Base-by-base conservation (phyloP, 2,888 invertebrate genomes). In the Tortricodes alternella region DNA sequence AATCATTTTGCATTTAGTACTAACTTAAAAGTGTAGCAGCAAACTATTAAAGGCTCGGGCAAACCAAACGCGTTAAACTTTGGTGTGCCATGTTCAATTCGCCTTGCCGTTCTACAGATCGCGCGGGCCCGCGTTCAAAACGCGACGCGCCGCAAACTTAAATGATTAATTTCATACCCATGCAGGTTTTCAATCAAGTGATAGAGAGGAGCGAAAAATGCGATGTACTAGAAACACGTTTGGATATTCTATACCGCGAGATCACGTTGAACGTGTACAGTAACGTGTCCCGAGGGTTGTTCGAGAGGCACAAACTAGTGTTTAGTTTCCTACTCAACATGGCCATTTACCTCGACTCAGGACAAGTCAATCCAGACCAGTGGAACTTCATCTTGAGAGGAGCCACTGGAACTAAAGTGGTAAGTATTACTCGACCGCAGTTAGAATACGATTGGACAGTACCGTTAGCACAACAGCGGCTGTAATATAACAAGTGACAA, bases 231-330 rank as follows among this genome's bases (percentile, higher is more conserved):
- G 93, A 94, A 21, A 83, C 85, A 8, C 92, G 97, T 8, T 88
- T 98, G 23, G 83, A 92, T 15, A 94, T 93, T 58, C 86, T 98
- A 1, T 93, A 94, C 67, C 87, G 92, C 13, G 95, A 96, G 79
- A 97, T 97, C 64, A 95, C 97, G 0, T 90, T 94, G 49, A 94
- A 95, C 0, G 93, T 98, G 34, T 98, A 97, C 75, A 94, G 94
- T 6, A 98, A 97, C 73, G 95, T 98, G 24, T 96, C 97, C 0
- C 92, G 98, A 52, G 98, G 98, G 0, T 91, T 98, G 7, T 98
- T 98, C 74, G 98, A 98, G 78, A 93, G 94, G 58, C 97, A 98
- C 83, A 98, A 98, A 83, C 91, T 98, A 0, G 94, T 98, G 53
- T 98, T 95, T 78, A 96, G 96, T 73, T 96, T 98, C 73, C 92